phyloP scores from a whole-genome alignment of 2,797 vertebrate genomes.

The Nannoperca australis region DNA sequence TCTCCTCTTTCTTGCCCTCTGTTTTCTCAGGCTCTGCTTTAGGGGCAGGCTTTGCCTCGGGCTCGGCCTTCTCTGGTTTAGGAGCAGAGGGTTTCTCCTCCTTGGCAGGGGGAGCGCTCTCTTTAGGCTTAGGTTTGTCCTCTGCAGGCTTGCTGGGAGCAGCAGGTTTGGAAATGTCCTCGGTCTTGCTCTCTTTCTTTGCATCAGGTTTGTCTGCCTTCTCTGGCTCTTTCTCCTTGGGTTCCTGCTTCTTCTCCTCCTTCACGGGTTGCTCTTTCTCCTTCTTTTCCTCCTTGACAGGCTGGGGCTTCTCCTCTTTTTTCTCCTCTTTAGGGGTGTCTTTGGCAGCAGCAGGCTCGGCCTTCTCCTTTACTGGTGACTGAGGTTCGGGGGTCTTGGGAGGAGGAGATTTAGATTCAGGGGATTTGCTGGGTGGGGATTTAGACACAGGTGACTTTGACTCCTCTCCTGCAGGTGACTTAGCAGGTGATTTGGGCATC shows the following conservation, averaged over 20 bases:
- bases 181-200: constrained; percentile 78
- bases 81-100: constrained; percentile 71
- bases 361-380: constrained; percentile 79
- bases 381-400: constrained; percentile 76
- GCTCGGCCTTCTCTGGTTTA: constrained; percentile 66
- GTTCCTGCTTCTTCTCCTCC: constrained; percentile 70
- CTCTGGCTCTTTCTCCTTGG: constrained; percentile 75
- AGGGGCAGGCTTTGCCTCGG: constrained; percentile 54
- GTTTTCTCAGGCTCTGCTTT: constrained; percentile 69
- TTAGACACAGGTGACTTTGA: constrained; percentile 76
- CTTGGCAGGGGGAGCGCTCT: constrained; percentile 70
- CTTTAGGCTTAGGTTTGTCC: constrained; percentile 76
- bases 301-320: constrained; percentile 66
- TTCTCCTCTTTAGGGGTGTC: constrained; percentile 74
- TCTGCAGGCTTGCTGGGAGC: constrained; percentile 68
- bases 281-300: constrained; percentile 74
- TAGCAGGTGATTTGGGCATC: constrained; percentile 68
- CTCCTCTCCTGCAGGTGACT: constrained; percentile 66
- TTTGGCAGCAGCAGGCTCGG: constrained; percentile 67
- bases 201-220: constrained; percentile 66
- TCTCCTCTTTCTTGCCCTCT: constrained; percentile 77
- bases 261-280: constrained; percentile 73
- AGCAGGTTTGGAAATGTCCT: constrained; percentile 67
- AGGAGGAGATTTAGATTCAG: constrained; percentile 73
- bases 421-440: constrained; percentile 73